A percentile compares a stretch with the other conserved stretches of the same genome.
phyloP scores from a whole-genome alignment of 92 coral and sea anemone genomes.

The Porites lobata region DNA sequence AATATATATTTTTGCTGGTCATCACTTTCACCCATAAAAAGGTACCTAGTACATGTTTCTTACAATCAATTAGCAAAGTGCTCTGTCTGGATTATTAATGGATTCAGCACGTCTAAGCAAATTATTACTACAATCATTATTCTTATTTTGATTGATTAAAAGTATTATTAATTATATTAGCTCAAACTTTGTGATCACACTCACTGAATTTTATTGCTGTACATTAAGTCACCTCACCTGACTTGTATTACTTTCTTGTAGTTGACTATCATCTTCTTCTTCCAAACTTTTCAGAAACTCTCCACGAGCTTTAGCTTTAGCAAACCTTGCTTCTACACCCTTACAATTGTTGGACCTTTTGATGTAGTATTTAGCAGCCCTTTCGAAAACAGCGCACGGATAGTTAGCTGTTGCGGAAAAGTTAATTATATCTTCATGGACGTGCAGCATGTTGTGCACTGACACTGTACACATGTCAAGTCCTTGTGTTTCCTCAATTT shows the following conservation, averaged over 20 bases:
- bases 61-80: not conserved
- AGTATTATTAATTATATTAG: no score
- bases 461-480: conserved; percentile 82
- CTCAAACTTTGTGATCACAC: no score
- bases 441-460: conserved; percentile 67
- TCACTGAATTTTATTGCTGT: not conserved
- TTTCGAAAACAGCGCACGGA: conserved; percentile 83
- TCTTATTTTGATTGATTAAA: no score
- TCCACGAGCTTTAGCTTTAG: conserved; percentile 28
- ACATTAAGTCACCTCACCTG: not conserved
- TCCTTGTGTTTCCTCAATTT: conserved; percentile 76
- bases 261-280: not conserved
- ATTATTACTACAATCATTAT: no score
- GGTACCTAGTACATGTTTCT: no score
- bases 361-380: conserved; percentile 78
- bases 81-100: no score
- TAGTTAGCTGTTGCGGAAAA: conserved; percentile 77
- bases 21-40: not conserved
- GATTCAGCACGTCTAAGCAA: no score
- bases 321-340: conserved; percentile 78
- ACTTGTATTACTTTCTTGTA: not conserved
- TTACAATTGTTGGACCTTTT: conserved; percentile 73
- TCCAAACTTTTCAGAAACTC: conserved; percentile 56
- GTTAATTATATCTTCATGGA: conserved; percentile 72
- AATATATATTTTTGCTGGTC: not conserved